Evolutionary conservation across 2,113 vertebrate genomes (phyloP).

Genomic region (Opisthocomus hoazin): DNA sequence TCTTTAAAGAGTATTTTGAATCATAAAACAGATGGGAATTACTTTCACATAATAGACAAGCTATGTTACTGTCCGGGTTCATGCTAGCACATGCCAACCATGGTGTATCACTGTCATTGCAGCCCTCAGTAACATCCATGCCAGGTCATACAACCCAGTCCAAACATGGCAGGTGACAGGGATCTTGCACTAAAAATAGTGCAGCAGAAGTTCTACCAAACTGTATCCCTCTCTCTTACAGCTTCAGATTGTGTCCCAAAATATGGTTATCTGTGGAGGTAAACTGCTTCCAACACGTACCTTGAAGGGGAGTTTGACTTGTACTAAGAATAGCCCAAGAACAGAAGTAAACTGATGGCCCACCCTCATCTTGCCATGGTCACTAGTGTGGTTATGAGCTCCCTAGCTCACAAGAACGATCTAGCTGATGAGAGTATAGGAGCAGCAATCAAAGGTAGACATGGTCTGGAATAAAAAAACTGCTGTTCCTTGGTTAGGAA

Average conservation of each 20-base stretch:
- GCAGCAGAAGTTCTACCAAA: neutral
- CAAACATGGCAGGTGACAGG: neutral
- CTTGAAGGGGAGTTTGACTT: neutral
- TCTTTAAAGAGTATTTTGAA: neutral
- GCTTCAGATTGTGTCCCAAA: neutral
- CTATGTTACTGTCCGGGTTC: neutral
- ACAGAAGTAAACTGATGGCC: neutral
- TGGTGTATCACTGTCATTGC: neutral
- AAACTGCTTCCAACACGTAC: neutral
- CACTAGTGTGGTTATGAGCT: neutral
- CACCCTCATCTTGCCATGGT: neutral
- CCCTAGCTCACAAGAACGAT: neutral
- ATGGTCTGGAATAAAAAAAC: neutral
- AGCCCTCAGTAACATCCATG: neutral
- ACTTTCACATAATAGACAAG: neutral
- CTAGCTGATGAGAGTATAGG: neutral
- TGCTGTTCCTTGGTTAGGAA: neutral
- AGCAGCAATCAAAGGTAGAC: neutral
- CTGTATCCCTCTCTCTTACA: neutral
- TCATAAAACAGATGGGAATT: neutral
- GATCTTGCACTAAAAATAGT: neutral
- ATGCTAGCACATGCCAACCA: neutral
- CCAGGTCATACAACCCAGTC: neutral
- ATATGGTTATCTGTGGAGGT: neutral
- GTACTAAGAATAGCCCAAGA: neutral